Base-by-base conservation (phyloP, 2,888 invertebrate genomes). In the Linyphia triangularis region DNA sequence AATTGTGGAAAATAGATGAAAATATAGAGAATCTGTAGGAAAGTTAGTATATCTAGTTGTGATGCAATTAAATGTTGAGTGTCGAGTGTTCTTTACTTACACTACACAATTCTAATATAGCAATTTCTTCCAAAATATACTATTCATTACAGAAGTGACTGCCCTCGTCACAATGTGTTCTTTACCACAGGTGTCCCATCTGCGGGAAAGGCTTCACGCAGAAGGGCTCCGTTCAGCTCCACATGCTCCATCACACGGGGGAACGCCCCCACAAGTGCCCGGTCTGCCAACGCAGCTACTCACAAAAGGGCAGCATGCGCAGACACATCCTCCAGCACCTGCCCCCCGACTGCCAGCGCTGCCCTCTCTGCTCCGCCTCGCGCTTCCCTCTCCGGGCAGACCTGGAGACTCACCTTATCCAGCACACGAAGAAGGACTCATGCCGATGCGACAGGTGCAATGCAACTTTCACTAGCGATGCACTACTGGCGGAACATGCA, bases 161-260 rank as follows among this genome's bases (percentile, higher is more conserved):
- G 13, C 43, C 43, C 43, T 43, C 13, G 16, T 43, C 16, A 4
- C 7, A 43, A 43, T 10, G 4, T 43, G 16, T 2, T 7, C 4
- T 43, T 3, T 10, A 2, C 82, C 1, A 67, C 30, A 86, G 81
- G 63, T 86, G 86, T 51, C 86, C 86, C 10, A 73, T 86, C 40
- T 86, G 86, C 72, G 72, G 57, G n/a, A 86, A 86, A 26, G 86
- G 86, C 7, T 86, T 86, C 67, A 86, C 86, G 10, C 86, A 86
- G 43, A 86, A 86, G 28, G 86, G 86, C 6, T 81, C 81, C 59
- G 86, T 86, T n/a, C 86, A 86, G 33, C 59, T 86, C 2, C 86
- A 86, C 70, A 86, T 86, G 86, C 33, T 86, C n/a, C 86, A 86
- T 43, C 86, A 86, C 30, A 86, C 86, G 16, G 86, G 86, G 5